Evolutionary conservation across 2,113 vertebrate genomes (phyloP), one percentile per base, ranked within the genome.

Genomic region (Ochotona curzoniae): DNA sequence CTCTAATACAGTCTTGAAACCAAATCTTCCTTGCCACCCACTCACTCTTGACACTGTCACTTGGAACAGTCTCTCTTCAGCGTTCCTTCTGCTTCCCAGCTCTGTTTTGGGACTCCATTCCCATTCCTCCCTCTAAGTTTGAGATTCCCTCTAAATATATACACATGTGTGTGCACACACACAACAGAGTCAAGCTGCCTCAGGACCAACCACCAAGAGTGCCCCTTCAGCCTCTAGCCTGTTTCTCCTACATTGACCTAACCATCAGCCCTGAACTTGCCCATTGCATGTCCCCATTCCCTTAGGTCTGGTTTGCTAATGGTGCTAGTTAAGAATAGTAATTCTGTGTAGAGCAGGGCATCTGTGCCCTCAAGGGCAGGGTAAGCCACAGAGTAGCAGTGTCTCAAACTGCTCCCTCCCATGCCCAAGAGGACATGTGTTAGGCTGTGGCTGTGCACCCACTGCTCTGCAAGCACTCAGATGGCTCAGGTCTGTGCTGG

Each of bases 81-180:
- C 38, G 6, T 44, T 44, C 90, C 49, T n/a, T 30, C 54, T 32
- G 21, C 61, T 80, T 20, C 32, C 18, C 30, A 26, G 9, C 30
- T 13, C 60, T 67, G 76, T 47, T 47, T 28, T 1, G 35, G 76
- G 86, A 66, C 23, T 51, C n/a, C 21, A 8, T 30, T 38, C 25
- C 44, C 20, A 21, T 8, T 8, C 20, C 15, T 63, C 26, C 5
- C 21, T 10, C 32, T 10, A 13, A 57, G 64, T 82, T 20, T 38
- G 54, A 75, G 61, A 25, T 17, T 44, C 71, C 49, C 54, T 9
- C 28, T 61, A 67, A 15, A n/a, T 44, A 54, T 15, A 26, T 51
- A 76, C 2, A 5, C 4, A 7, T 11, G 4, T 28, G 3, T 1
- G 2, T 17, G 26, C 11, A 17, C n/a, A 67, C 15, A n/a, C 54